Percentiles rank a stretch among this genome's conserved stretches.
Evolutionary conservation across 2,888 invertebrate genomes (phyloP).

Genomic region (Aquatica leii): DNA sequence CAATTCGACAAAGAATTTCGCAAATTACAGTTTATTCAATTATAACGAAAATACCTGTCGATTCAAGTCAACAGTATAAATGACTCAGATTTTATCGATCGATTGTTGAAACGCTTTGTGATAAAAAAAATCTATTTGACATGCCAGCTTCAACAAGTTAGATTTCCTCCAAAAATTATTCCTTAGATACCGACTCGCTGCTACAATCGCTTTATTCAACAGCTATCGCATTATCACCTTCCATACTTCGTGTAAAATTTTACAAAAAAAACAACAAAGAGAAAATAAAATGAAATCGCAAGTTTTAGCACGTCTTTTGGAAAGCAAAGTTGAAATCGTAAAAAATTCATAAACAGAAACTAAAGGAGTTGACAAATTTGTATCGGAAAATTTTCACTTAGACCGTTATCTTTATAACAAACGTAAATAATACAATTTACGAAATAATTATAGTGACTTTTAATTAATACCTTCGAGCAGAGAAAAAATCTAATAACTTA

Average conservation of each 20-base stretch:
- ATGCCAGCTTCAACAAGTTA: not conserved
- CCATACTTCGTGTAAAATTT: not conserved
- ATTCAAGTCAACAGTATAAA: no score
- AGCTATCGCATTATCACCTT: not conserved
- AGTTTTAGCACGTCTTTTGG: not conserved
- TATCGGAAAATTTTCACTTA: no score
- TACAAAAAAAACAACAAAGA: not conserved
- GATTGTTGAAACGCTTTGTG: slow-evolving; percentile 1
- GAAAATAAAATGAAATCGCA: not conserved
- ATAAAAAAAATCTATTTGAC: slow-evolving; percentile 3
- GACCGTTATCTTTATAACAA: no score
- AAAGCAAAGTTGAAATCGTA: not conserved
- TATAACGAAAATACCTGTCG: no score
- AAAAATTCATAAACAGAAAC: not conserved
- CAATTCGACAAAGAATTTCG: no score
- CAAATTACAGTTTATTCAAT: no score
- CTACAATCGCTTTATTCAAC: not conserved
- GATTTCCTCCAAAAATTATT: slow-evolving; percentile 1
- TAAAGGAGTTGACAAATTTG: no score
- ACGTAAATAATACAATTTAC: no score
- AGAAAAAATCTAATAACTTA: no score
- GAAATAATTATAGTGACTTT: no score
- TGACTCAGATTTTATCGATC: no score
- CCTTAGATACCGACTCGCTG: not conserved
- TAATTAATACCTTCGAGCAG: no score